A percentile compares a stretch with the other conserved stretches of the same genome.
These are phyloP conservation scores for Dendrocincla tyrannina DNA, from an alignment of 2,797 vertebrate genomes.

Conservation along the genomic window DNA sequence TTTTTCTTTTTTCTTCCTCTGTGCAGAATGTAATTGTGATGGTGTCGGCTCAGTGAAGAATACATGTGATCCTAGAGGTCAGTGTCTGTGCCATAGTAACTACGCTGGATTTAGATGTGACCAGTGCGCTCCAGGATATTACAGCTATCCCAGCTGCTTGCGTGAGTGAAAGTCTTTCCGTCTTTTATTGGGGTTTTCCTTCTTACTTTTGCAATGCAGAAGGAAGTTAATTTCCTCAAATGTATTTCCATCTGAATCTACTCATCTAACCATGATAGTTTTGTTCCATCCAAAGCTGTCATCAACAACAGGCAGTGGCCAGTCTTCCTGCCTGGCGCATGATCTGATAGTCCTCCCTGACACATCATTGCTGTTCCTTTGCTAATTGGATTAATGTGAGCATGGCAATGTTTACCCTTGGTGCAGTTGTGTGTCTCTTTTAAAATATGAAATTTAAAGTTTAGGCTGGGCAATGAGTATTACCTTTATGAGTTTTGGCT, in stretches of 20 bases:
- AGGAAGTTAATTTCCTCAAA: neutral
- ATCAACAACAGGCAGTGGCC: neutral
- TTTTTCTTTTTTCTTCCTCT: neutral
- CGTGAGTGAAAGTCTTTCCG: constrained; percentile 59
- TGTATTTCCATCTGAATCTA: neutral
- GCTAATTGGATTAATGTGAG: neutral
- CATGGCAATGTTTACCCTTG: neutral
- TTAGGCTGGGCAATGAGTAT: neutral
- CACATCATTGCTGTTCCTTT: neutral
- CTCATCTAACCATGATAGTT: neutral
- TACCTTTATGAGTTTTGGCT: neutral
- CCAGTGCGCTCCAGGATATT: constrained; percentile 76
- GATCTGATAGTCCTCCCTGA: neutral
- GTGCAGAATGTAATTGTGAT: constrained; percentile 75
- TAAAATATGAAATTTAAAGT: neutral
- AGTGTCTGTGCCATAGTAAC: constrained; percentile 74
- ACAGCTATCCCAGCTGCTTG: constrained; percentile 78
- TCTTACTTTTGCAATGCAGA: neutral
- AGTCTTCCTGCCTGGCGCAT: neutral
- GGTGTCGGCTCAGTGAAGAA: constrained; percentile 71
- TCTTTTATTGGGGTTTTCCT: neutral
- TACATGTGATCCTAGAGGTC: constrained; percentile 64
- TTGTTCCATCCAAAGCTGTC: neutral
- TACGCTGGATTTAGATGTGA: constrained; percentile 76
- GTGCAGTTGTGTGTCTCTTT: neutral